A percentile compares a stretch with the other conserved stretches of the same genome.
Conservation (phyloP, 2,888 invertebrate genomes). For the Pecten maximus region DNA sequence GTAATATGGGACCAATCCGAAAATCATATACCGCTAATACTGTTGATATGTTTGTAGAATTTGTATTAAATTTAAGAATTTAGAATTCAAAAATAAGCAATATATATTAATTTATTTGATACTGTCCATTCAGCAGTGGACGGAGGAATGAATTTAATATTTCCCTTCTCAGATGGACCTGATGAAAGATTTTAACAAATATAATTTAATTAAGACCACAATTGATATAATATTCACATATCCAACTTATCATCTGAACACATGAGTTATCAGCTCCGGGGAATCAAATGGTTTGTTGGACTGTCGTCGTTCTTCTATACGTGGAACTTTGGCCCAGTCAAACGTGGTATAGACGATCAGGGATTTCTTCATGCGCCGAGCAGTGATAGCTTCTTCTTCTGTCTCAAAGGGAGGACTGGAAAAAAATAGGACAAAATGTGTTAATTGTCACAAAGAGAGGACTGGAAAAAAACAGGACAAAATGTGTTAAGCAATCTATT, state of each 20-base stretch:
- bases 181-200: neutral
- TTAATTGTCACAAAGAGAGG: no score
- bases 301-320: conserved; percentile 72
- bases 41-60: no score
- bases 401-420: conserved; percentile 71
- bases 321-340: conserved; percentile 80
- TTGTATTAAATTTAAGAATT: no score
- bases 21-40: no score
- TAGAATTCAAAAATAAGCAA: no score
- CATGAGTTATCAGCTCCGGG: conserved; percentile 77
- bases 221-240: neutral
- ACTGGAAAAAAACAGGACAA: no score
- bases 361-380: conserved; percentile 74
- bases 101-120: no score
- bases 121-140: no score
- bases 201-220: neutral
- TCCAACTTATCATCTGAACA: conserved; percentile 68
- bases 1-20: no score
- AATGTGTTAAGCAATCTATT: no score
- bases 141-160: no score
- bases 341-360: conserved; percentile 77
- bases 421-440: conserved; percentile 21
- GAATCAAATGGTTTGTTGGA: conserved; percentile 72
- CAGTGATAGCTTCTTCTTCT: conserved; percentile 76
- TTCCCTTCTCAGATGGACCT: neutral